Evolutionary conservation across 2,113 vertebrate genomes (phyloP).

Genomic region (Apteryx owenii): DNA sequence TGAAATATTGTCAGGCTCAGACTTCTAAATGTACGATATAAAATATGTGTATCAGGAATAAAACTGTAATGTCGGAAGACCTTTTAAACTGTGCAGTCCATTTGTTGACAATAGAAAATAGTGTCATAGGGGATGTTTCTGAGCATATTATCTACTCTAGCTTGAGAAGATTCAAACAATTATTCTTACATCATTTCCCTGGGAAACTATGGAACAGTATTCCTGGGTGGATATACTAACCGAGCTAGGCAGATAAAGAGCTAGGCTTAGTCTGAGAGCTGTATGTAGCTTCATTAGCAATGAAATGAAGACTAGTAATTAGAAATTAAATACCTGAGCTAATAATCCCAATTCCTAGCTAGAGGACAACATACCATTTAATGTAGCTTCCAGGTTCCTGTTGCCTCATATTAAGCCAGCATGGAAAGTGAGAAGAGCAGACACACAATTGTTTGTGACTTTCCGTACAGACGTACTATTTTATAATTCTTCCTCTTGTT

Average conservation of each 20-base stretch:
- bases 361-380: not conserved
- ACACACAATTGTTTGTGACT: not conserved
- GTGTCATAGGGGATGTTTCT: not conserved
- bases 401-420: not conserved
- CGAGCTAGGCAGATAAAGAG: not conserved
- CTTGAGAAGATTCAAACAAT: not conserved
- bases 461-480: not conserved
- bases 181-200: not conserved
- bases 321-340: not conserved
- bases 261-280: not conserved
- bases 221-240: not conserved
- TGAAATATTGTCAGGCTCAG: not conserved
- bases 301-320: not conserved
- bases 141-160: not conserved
- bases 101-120: not conserved
- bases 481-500: not conserved
- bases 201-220: not conserved
- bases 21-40: not conserved
- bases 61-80: not conserved
- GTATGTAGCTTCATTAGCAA: not conserved
- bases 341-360: not conserved
- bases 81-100: not conserved
- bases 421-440: not conserved
- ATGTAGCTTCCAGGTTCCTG: not conserved
- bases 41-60: not conserved